Conservation (phyloP, 2,888 invertebrate genomes). For the Brachylomia viminalis region DNA sequence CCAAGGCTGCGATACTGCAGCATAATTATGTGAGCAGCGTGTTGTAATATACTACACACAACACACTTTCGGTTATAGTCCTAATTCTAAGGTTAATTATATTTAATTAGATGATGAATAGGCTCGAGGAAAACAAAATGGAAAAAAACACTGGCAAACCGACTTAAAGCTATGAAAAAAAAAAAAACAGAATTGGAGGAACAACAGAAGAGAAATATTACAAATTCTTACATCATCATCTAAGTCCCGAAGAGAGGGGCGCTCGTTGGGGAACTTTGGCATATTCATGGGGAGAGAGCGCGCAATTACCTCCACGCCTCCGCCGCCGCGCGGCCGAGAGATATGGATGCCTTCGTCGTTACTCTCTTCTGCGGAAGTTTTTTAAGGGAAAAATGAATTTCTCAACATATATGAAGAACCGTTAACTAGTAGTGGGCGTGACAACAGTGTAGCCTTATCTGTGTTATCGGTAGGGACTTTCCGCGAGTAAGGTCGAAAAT, state of each 20-base stretch:
- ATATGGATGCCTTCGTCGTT: constrained; percentile 92
- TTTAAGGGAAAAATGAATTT: constrained; percentile 16
- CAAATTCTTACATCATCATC: constrained; percentile 89
- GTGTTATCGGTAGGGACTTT: not conserved
- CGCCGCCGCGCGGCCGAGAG: constrained; percentile 87
- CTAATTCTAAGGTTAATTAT: not conserved
- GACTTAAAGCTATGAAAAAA: not conserved
- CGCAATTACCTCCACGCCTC: constrained; percentile 90
- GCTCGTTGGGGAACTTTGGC: constrained; percentile 90
- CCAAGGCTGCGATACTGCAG: not conserved
- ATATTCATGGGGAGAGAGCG: constrained; percentile 95
- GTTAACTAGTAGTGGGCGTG: not conserved
- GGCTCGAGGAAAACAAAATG: not conserved
- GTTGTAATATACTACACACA: not conserved
- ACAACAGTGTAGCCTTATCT: not conserved
- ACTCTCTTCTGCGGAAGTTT: constrained; percentile 80
- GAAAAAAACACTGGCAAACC: not conserved
- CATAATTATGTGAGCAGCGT: not conserved
- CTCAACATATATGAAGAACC: constrained; percentile 11
- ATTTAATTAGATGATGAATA: not conserved
- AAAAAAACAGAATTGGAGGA: not conserved
- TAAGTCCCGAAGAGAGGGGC: constrained; percentile 73
- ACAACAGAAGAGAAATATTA: not conserved
- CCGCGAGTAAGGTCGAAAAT: not conserved
- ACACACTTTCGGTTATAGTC: not conserved